Evolutionary conservation across 2,888 invertebrate genomes (phyloP).

Genomic region (Prosapia bicincta): DNA sequence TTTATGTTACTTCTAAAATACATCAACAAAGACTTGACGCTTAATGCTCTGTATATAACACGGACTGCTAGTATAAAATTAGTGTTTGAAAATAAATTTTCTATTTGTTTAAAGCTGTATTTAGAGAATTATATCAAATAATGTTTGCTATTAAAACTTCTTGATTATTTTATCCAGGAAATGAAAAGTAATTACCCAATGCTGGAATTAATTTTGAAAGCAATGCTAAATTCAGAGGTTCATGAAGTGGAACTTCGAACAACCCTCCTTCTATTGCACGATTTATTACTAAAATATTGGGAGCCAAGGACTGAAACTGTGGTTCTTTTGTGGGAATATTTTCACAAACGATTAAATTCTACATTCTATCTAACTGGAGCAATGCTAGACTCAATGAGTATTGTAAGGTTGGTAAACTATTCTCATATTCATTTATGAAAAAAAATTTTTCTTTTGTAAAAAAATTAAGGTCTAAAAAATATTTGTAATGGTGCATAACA

Average conservation of each 20-base stretch:
- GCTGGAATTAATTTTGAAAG: conserved; percentile 49
- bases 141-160: no score
- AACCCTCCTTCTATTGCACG: conserved; percentile 35
- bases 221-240: conserved; percentile 46
- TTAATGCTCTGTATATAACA: no score
- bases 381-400: conserved; percentile 49
- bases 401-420: conserved; percentile 43
- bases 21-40: no score
- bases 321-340: conserved; percentile 56
- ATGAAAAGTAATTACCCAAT: conserved; percentile 47
- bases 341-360: conserved; percentile 55
- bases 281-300: conserved; percentile 45
- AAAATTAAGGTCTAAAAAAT: no score
- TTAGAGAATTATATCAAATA: no score
- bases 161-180: conserved; percentile 37
- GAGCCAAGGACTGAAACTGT: conserved; percentile 51
- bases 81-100: no score
- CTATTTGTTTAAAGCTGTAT: no score
- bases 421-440: no score
- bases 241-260: conserved; percentile 50
- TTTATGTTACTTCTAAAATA: no score
- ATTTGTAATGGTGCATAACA: no score
- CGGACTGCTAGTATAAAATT: no score
- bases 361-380: conserved; percentile 51
- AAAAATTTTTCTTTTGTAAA: no score